Percentiles rank a stretch among this genome's conserved stretches.
phyloP scores from a whole-genome alignment of 2,797 vertebrate genomes.

The Melanotaenia pygmaea region DNA sequence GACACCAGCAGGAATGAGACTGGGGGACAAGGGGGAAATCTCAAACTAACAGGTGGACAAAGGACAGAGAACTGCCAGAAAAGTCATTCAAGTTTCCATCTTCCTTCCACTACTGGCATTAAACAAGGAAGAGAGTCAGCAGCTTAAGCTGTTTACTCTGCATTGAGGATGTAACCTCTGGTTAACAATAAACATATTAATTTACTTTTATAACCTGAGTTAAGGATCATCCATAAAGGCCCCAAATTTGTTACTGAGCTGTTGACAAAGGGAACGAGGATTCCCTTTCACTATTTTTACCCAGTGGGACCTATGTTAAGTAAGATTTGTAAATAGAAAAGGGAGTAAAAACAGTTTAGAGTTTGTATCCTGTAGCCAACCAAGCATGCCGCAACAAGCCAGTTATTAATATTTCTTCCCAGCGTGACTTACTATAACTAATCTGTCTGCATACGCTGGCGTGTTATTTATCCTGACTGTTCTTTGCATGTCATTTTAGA shows the following conservation, averaged over 20 bases:
- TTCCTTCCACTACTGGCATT: conserved; percentile 29
- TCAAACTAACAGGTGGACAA: conserved; percentile 50
- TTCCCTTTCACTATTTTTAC: neutral
- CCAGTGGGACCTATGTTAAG: neutral
- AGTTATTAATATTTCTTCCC: neutral
- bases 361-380: neutral
- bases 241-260: neutral
- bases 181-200: conserved; percentile 13
- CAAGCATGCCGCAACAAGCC: too few relatives aligned
- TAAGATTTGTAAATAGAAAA: neutral
- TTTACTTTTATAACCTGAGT: neutral
- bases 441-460: neutral
- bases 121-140: conserved; percentile 15
- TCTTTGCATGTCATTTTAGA: neutral
- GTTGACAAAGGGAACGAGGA: conserved; percentile 6
- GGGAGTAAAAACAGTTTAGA: neutral
- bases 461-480: neutral
- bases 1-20: neutral
- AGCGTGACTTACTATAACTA: neutral
- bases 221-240: neutral
- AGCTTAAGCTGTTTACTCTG: conserved; percentile 9
- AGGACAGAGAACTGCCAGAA: conserved; percentile 13
- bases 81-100: conserved; percentile 37
- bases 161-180: conserved; percentile 7
- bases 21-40: neutral